Base-by-base conservation (phyloP, 37 sponge, comb jelly and placozoan genomes). In the Crambe crambe region DNA sequence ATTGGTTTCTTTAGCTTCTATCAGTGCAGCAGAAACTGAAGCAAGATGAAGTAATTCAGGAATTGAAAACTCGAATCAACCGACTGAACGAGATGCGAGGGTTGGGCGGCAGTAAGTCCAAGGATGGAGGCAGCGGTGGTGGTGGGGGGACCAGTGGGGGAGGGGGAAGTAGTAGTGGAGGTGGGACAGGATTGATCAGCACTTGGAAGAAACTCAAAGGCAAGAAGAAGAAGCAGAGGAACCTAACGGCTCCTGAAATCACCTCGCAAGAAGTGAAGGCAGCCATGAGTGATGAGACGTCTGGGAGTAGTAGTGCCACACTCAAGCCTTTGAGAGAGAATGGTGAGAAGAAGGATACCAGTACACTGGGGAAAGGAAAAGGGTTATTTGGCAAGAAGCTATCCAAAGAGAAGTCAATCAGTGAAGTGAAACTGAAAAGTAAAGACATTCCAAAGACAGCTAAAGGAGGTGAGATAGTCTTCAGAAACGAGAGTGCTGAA, bases 201-300 rank as follows among this genome's bases (percentile, higher is more conserved):
- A 88, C 75, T 22, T 76, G 72, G 70, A 89, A 85, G 85, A 89
- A 80, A 58, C 70, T 89, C 42, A 89, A 89, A 61, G 81, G 77
- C 35, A 79, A 80, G 65, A 74, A 70, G 59, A 80, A 78, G 85
- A 83, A 78, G 75, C 68, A 75, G 64, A 78, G 83, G 1, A 88
- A 74, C 67, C 22, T 87, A 37, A 80, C 74, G 21, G 81, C 71
- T 54, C 85, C 85, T 2, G 85, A 85, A 73, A 85, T 70, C 47
- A 76, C 36, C 32, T 0, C 35, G 0, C 27, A 83, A 37, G 38
- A 40, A 0, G 43, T 74, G 38, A 43, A 42, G 64, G 73, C 32
- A 18, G 29, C 40, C 2, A 54, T 70, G 36, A 34, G 9, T 32
- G 17, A 60, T 9, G 31, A 31, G 2, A 9, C 9, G 10, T 12